These are phyloP conservation scores for Mythimna pallens DNA, from an alignment of 2,888 invertebrate species.

Conservation along the genomic window DNA sequence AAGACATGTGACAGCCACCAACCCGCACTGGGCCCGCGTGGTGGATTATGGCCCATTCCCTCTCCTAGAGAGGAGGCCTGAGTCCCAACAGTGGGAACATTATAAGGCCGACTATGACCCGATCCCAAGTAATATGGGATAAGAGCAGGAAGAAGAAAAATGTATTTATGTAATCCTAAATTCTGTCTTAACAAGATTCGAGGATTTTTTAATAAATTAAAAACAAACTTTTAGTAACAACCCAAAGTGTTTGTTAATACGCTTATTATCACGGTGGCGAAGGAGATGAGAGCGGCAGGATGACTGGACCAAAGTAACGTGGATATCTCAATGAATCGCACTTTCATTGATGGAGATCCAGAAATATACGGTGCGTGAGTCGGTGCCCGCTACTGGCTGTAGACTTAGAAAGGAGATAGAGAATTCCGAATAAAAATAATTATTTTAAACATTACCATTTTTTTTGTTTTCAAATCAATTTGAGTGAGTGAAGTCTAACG, in stretches of 20 bases:
- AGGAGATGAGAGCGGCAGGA: conserved; percentile 40
- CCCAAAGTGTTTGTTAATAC: conserved; percentile 24
- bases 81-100: too few relatives aligned
- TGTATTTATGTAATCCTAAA: background rate
- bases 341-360: conserved; percentile 85
- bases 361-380: conserved; percentile 80
- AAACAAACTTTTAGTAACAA: conserved; percentile 19
- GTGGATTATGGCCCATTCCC: too few relatives aligned
- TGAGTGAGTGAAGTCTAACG: too few relatives aligned
- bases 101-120: too few relatives aligned
- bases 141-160: too few relatives aligned
- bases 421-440: too few relatives aligned
- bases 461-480: too few relatives aligned
- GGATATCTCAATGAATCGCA: conserved; percentile 81
- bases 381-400: conserved; percentile 69
- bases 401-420: conserved; percentile 66
- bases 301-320: conserved; percentile 69
- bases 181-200: background rate
- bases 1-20: too few relatives aligned
- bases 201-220: conserved; percentile 17
- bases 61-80: too few relatives aligned
- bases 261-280: conserved; percentile 40
- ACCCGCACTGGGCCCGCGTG: too few relatives aligned
- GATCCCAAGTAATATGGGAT: too few relatives aligned
- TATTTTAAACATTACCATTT: too few relatives aligned